Evolutionary conservation across 2,113 vertebrate species (phyloP).

Genomic region (Micronycteris hirsuta): DNA sequence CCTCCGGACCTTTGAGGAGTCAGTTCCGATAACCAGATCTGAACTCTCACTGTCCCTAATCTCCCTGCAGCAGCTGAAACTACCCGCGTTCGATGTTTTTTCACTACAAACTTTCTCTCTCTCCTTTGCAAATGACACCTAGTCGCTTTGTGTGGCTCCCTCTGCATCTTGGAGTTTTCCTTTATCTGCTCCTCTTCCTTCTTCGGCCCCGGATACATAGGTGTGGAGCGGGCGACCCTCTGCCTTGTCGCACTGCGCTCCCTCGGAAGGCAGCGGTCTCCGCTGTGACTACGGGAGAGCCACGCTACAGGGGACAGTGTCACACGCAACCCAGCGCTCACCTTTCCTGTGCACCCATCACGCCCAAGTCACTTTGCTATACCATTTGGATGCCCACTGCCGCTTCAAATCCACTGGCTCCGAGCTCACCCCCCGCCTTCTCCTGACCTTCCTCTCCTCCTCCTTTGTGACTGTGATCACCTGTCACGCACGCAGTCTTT

Average conservation of each 20-base stretch:
- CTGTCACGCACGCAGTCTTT: neutral
- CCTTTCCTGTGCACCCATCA: neutral
- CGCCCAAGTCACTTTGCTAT: no score
- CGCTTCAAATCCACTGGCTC: neutral
- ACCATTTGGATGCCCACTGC: neutral
- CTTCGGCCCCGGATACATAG: fast-evolving
- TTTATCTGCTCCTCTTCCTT: neutral
- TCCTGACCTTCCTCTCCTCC: no score
- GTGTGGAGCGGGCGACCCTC: neutral
- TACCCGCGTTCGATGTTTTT: no score
- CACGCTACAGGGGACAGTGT: no score
- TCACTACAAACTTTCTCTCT: neutral
- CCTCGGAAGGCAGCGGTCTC: no score
- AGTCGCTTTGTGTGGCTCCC: neutral
- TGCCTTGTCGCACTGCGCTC: neutral
- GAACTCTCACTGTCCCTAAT: neutral
- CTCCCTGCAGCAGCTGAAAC: neutral
- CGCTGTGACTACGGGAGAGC: no score
- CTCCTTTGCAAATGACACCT: neutral
- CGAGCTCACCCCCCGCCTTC: no score
- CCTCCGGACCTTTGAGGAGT: neutral
- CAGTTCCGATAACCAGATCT: neutral
- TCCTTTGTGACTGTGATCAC: neutral
- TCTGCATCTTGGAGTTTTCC: neutral
- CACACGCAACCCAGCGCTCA: no score